phyloP scores from a whole-genome alignment of 2,113 vertebrate genomes.

The Cephalopholis sonnerati region DNA sequence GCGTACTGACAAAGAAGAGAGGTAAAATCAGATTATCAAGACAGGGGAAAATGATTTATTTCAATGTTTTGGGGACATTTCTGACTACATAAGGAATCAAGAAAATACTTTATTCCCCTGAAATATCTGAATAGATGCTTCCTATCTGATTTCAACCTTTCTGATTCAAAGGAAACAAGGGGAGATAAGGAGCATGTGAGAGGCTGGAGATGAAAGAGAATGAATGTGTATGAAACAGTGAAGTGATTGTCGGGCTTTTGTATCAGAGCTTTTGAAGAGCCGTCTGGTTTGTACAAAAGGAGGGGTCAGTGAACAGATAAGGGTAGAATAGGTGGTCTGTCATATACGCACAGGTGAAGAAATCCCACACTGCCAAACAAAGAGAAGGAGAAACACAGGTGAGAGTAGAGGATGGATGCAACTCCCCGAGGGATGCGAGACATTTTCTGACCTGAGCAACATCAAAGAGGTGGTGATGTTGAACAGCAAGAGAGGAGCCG shows the following conservation, averaged over 20 bases:
- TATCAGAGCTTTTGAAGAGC: constrained; percentile 57
- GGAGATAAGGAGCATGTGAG: constrained; percentile 27
- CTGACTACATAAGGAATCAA: not conserved
- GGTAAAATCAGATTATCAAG: constrained; percentile 6
- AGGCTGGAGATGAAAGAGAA: constrained; percentile 52
- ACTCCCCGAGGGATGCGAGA: constrained; percentile 7
- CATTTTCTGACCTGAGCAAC: constrained; percentile 5
- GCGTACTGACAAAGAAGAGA: not conserved
- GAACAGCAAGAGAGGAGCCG: not conserved
- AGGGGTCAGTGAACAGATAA: constrained; percentile 51
- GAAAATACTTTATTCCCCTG: not conserved
- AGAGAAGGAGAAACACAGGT: constrained; percentile 39
- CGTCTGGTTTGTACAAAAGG: constrained; percentile 41
- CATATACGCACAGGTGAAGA: constrained; percentile 21
- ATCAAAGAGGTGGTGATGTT: constrained; percentile 25
- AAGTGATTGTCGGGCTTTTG: constrained; percentile 40
- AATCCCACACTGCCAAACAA: constrained; percentile 36
- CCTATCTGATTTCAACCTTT: not conserved
- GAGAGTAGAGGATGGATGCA: constrained; percentile 6
- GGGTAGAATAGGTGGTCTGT: constrained; percentile 33
- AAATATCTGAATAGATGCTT: constrained; percentile 14
- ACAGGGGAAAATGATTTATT: constrained; percentile 16
- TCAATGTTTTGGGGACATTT: not conserved
- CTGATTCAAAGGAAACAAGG: constrained; percentile 11
- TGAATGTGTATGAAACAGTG: constrained; percentile 34